Base-by-base conservation (phyloP, 2,113 vertebrate genomes). In the Eretmochelys imbricata region DNA sequence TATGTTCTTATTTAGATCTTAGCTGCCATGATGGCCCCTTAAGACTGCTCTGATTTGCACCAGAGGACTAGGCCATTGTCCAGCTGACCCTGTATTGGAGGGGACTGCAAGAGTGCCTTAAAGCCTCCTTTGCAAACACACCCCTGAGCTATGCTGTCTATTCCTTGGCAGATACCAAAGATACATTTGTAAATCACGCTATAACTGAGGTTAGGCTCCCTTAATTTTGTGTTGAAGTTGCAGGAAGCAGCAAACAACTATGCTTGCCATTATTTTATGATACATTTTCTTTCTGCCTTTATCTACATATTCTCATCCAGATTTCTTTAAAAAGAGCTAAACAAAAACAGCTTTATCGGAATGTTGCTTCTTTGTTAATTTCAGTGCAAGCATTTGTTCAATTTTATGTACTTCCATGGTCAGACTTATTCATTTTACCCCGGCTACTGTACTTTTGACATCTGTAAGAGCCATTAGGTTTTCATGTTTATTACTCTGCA, bases 401-500 rank as follows among this genome's bases (percentile, higher is more conserved):
- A 29, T 27, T 53, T 24, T 46, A 54, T 22, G 59, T 82, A 84
- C n/a, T 91, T 69, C 42, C 81, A 3, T 0, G 27, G 35, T 92
- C 65, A 59, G 29, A 75, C 87, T 93, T 82, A 89, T 91, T 92
- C 81, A 50, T 69, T 27, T 94, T 94, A 94, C 59, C 50, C 76
- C 85, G 24, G 48, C 10, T 49, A 79, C 1, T 1, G 0, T 49
- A 62, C 4, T 10, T 91, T 0, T 0, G 85, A 54, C 49, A 94
- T 82, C 42, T 78, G 69, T 4, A 90, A 80, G 42, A 93, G 38
- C 31, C 8, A 82, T 42, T 48, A 24, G 17, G 24, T 31, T 53
- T 92, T 69, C 12, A 0, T 10, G 25, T 42, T 84, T 88, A 59
- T 90, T n/a, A 19, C 38, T 50, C 29, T 90, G 55, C 72, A 72